Conservation (phyloP, 2,888 invertebrate species). For the Cerastoderma edule region DNA sequence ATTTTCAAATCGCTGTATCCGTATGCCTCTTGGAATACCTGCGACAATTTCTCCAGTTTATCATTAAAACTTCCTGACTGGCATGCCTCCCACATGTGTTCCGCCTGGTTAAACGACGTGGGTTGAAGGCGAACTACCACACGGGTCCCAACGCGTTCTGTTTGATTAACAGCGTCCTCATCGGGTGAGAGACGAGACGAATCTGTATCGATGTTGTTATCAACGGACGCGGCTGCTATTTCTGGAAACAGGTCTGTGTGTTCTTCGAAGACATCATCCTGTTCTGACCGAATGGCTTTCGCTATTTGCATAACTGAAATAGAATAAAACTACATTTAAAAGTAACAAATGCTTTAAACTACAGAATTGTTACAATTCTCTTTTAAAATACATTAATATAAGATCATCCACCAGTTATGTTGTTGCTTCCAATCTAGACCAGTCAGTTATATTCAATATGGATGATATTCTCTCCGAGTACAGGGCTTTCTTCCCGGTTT, state of each 20-base stretch:
- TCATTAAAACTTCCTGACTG: conserved; percentile 9
- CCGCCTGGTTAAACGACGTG: conserved; percentile 4
- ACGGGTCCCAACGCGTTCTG: neutral
- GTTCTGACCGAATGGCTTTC: neutral
- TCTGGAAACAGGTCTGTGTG: neutral
- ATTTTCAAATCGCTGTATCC: neutral
- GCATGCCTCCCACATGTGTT: conserved; percentile 15
- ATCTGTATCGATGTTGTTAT: neutral
- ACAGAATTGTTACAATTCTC: neutral
- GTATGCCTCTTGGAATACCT: neutral
- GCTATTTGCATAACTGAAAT: conserved; percentile 10
- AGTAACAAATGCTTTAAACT: neutral
- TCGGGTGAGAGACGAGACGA: neutral
- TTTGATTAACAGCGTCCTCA: neutral
- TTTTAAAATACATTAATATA: neutral
- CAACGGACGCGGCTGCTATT: neutral
- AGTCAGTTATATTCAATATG: no score
- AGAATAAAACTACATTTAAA: neutral
- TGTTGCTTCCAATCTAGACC: neutral
- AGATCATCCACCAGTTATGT: neutral
- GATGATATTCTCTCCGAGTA: neutral
- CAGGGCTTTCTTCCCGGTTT: no score
- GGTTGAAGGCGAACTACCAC: neutral
- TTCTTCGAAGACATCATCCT: neutral
- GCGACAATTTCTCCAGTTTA: neutral